phyloP scores from a whole-genome alignment of 2,113 vertebrate species.

The Myanophis thanlyinensis region DNA sequence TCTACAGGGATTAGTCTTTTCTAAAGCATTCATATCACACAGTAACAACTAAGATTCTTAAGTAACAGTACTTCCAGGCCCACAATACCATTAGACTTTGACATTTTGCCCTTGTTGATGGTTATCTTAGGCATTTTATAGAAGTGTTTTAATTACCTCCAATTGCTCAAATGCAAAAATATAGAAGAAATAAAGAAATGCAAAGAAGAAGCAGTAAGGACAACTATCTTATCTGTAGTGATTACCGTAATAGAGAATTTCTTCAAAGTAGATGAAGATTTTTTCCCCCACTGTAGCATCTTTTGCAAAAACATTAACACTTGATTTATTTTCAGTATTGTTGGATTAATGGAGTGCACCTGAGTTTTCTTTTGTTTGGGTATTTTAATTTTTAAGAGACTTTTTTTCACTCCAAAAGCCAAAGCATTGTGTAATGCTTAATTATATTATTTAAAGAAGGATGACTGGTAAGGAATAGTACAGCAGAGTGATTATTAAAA shows the following conservation, averaged over 20 bases:
- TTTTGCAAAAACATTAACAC: background rate
- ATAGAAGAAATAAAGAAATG: background rate
- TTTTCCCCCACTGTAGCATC: background rate
- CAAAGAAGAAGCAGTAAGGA: background rate
- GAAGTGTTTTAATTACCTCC: background rate
- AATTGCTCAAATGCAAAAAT: background rate
- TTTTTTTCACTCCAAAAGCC: background rate
- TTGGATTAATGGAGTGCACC: background rate
- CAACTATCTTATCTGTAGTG: background rate
- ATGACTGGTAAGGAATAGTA: background rate
- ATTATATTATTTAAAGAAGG: background rate
- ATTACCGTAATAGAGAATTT: background rate
- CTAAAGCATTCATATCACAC: background rate
- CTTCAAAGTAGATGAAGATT: background rate
- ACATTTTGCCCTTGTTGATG: background rate
- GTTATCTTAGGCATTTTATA: background rate
- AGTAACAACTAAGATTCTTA: background rate
- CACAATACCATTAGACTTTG: background rate
- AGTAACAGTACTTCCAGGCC: background rate
- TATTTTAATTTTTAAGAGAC: background rate
- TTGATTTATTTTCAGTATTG: slow-evolving; percentile 10
- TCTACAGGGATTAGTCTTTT: background rate
- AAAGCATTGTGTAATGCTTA: background rate
- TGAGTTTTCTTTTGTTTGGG: background rate
- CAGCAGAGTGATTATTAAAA: background rate